Conservation (phyloP, 1,140 invertebrate genomes). For the Lordiphosa clarofinis region DNA sequence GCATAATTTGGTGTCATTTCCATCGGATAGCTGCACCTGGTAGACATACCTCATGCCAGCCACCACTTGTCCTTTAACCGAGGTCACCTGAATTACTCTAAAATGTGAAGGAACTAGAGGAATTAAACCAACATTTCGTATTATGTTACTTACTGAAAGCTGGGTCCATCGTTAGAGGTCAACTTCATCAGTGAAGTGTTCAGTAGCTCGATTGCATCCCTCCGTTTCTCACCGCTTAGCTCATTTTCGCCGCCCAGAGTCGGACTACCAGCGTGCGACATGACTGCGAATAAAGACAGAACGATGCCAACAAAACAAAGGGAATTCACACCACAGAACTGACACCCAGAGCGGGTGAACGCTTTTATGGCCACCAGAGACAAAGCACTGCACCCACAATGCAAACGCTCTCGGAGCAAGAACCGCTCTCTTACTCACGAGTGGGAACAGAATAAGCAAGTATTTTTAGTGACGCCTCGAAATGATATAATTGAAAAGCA, state of each 20-base stretch:
- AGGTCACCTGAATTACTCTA: background rate
- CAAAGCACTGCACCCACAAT: background rate
- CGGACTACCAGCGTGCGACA: constrained; percentile 3
- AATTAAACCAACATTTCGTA: background rate
- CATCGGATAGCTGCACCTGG: constrained; percentile 50
- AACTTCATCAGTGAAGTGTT: constrained; percentile 30
- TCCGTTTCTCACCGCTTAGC: constrained; percentile 15
- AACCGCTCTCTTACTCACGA: too few species aligned
- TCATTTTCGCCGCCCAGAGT: constrained; percentile 21
- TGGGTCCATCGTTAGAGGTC: constrained; percentile 32
- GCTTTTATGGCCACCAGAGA: background rate
- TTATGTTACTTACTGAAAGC: constrained; percentile 29
- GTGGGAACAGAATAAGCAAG: background rate
- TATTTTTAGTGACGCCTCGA: background rate
- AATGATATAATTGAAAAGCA: too few species aligned
- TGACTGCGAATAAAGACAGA: constrained; percentile 5
- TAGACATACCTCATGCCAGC: constrained; percentile 40
- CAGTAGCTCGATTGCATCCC: constrained; percentile 24
- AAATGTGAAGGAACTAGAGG: background rate
- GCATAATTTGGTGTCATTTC: constrained; percentile 33
- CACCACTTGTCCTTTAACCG: constrained; percentile 36
- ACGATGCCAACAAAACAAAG: background rate
- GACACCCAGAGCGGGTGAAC: background rate
- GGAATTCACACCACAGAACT: constrained; percentile 3
- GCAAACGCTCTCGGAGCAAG: background rate